Evolutionary conservation across 2,888 invertebrate species (phyloP).

Genomic region (Tenodera sinensis): DNA sequence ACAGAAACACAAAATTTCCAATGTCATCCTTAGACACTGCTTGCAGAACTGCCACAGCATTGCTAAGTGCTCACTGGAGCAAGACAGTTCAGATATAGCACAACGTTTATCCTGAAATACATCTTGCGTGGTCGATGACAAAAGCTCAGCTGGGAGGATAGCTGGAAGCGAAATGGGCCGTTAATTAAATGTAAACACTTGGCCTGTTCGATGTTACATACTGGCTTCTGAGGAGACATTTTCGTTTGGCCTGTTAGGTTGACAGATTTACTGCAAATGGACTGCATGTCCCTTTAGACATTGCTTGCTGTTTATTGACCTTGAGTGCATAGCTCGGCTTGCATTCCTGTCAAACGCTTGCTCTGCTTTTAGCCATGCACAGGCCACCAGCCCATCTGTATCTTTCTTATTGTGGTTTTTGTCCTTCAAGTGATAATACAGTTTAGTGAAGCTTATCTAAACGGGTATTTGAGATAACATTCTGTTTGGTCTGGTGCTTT

Average conservation of each 20-base stretch:
- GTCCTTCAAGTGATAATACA: too few relatives aligned
- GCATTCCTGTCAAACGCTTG: background rate
- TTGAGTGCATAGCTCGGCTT: background rate
- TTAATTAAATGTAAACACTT: background rate
- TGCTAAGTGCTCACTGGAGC: background rate
- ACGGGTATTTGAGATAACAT: too few relatives aligned
- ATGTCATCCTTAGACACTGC: background rate
- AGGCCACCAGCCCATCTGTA: too few relatives aligned
- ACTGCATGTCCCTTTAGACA: background rate
- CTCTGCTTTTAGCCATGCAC: too few relatives aligned
- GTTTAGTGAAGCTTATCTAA: too few relatives aligned
- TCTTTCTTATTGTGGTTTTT: too few relatives aligned
- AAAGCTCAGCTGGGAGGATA: background rate
- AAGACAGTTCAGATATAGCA: background rate
- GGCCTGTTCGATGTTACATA: background rate
- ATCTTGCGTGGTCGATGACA: background rate
- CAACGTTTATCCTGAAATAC: background rate
- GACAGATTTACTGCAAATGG: background rate
- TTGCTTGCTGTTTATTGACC: background rate
- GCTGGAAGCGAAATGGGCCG: background rate
- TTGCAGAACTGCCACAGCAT: background rate
- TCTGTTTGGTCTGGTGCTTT: too few relatives aligned
- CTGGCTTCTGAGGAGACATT: background rate
- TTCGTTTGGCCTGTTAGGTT: background rate
- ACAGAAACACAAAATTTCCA: background rate